phyloP scores from a whole-genome alignment of 2,797 vertebrate genomes.

The Tragopan temminckii region DNA sequence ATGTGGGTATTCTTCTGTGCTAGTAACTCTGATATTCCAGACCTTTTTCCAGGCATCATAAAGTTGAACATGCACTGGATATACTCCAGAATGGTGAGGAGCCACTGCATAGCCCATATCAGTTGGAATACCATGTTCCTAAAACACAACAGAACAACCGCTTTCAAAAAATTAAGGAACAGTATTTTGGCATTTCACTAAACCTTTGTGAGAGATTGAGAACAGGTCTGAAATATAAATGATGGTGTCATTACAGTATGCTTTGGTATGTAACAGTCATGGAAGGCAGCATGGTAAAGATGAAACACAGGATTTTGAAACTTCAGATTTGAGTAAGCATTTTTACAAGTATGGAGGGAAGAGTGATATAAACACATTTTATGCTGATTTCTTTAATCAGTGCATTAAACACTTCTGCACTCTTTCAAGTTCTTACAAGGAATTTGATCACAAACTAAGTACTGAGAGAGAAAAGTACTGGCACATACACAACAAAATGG shows the following conservation, averaged over 20 bases:
- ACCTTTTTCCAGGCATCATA: slow-evolving; percentile 87
- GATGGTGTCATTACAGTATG: background rate
- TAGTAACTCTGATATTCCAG: slow-evolving; percentile 85
- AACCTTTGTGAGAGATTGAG: background rate
- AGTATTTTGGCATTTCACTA: background rate
- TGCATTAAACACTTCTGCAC: background rate
- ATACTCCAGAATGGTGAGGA: slow-evolving; percentile 94
- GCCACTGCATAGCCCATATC: slow-evolving; percentile 94
- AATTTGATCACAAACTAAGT: background rate
- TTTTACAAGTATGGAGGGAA: background rate
- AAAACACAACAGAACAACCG: background rate
- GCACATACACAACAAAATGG: background rate
- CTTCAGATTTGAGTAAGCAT: background rate
- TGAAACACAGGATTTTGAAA: background rate
- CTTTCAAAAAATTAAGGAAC: background rate
- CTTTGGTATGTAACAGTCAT: background rate
- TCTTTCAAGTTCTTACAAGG: background rate
- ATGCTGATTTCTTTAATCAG: background rate
- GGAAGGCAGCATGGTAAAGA: background rate
- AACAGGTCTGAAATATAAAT: background rate
- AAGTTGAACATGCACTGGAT: slow-evolving; percentile 85
- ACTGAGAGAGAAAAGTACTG: background rate
- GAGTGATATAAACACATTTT: background rate
- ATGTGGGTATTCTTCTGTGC: slow-evolving; percentile 87
- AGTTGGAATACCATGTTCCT: slow-evolving; percentile 86